Base-by-base conservation (phyloP, 2,888 invertebrate genomes). In the Epistrophella euchroma region DNA sequence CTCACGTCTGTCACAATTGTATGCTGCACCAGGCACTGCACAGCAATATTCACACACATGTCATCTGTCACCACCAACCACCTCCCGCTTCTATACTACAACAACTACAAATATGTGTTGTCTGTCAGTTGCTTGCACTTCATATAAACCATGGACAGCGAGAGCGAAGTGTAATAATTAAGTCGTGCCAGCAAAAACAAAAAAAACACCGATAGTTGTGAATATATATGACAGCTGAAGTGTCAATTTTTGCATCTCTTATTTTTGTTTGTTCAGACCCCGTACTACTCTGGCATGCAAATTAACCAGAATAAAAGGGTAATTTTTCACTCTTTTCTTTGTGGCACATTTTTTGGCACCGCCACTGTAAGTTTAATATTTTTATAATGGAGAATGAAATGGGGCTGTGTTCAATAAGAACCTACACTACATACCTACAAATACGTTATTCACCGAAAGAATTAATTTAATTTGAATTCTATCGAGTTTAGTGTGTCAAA, bases 161-260 rank as follows among this genome's bases (percentile, higher is more conserved):
- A 71, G 55, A 60, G 45, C 10, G 28, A 45, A 78, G 40, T 64
- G 55, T 43, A 62, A 58, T 84, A 74, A 74, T 84, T 78, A 78
- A 78, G 78, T 78, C 60, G 25, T 56, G 50, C 58, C 55, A 66
- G 56, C 37, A 35, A 28, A 60, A 25, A 76, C n/a, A 9, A 64
- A 45, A 6, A 19, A 35, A n/a, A 47, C 47, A 28, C 28, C 37
- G 15, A n/a, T 56, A 56, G 74, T 68, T 40, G 47, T 56, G 66
- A 37, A 43, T 43, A 35, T 43, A 35, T 43, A 45, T 68, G 72
- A 85, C 76, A 85, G 71, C 58, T 85, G 64, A 85, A 80, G 81
- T 85, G 80, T 76, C 66, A 68, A 62, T 81, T 76, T 76, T 62
- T 55, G 55, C 66, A 50, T 66, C 78, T 68, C 58, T 68, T 35